These are phyloP conservation scores for Diorhabda sublineata DNA, from an alignment of 1,140 invertebrate genomes.

Conservation along the genomic window DNA sequence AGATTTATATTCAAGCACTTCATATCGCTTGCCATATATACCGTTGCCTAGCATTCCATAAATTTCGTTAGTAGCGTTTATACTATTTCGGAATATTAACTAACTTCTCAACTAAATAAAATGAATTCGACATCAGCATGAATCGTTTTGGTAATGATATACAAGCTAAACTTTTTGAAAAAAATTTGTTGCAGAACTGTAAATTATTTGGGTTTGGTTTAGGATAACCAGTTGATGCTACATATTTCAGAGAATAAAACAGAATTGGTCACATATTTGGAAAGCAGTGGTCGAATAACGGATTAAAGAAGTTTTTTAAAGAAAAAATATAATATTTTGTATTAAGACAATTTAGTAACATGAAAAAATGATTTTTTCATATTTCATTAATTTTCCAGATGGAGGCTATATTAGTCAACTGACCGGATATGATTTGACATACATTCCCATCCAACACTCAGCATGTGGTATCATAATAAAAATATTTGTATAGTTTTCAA, in stretches of 20 bases:
- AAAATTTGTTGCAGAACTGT: not conserved
- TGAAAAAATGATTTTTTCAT: too few species aligned
- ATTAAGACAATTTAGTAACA: too few species aligned
- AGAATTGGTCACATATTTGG: too few species aligned
- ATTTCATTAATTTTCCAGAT: too few species aligned
- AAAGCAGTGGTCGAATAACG: too few species aligned
- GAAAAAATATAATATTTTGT: too few species aligned
- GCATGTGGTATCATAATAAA: too few species aligned
- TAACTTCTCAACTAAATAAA: slow-evolving; percentile 3
- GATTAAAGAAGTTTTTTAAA: too few species aligned
- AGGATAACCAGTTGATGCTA: not conserved
- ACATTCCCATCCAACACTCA: too few species aligned
- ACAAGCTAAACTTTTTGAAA: not conserved
- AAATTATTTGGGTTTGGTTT: not conserved
- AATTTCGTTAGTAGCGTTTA: not conserved
- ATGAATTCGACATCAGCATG: not conserved
- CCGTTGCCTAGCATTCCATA: not conserved
- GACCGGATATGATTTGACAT: too few species aligned
- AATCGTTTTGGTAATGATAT: not conserved
- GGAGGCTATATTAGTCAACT: too few species aligned
- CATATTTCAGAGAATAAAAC: not conserved
- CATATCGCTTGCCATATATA: not conserved
- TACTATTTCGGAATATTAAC: not conserved
- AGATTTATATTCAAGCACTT: slow-evolving; percentile 2
- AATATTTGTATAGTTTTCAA: too few species aligned